These are phyloP conservation scores for Epinotia ramella DNA, from an alignment of 2,888 invertebrate genomes.

Conservation along the genomic window DNA sequence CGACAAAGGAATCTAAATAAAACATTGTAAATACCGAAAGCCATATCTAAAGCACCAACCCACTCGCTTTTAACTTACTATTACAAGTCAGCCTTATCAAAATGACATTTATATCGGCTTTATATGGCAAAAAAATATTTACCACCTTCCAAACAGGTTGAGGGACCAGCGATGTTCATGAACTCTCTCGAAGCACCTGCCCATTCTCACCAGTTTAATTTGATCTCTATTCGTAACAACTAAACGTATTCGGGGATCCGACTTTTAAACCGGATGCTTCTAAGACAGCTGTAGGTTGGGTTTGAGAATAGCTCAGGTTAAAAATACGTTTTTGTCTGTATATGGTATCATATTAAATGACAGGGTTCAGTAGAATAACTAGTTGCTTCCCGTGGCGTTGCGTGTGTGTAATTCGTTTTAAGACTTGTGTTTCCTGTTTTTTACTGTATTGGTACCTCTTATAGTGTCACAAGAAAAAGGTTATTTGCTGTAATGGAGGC, in stretches of 20 bases:
- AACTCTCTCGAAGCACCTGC: not conserved
- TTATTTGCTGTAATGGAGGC: not conserved
- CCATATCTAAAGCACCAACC: slow-evolving; percentile 34
- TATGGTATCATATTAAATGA: slow-evolving; percentile 23
- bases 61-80: slow-evolving; percentile 23
- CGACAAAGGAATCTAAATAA: slow-evolving; percentile 13
- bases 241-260: not conserved
- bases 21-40: slow-evolving; percentile 10
- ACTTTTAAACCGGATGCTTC: no score
- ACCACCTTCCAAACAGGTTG: slow-evolving; percentile 5
- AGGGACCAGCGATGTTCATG: not conserved
- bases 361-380: slow-evolving; percentile 25
- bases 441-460: not conserved
- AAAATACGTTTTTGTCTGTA: slow-evolving; percentile 10
- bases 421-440: slow-evolving; percentile 23
- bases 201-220: not conserved
- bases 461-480: not conserved
- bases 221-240: not conserved
- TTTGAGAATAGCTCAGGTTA: not conserved
- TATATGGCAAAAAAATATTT: slow-evolving; percentile 32
- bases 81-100: slow-evolving; percentile 26
- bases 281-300: not conserved
- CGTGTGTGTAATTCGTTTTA: slow-evolving; percentile 25
- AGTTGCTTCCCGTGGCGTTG: slow-evolving; percentile 26
- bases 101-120: slow-evolving; percentile 34